phyloP scores from a whole-genome alignment of 2,888 invertebrate genomes.

The Abrostola triplasia region DNA sequence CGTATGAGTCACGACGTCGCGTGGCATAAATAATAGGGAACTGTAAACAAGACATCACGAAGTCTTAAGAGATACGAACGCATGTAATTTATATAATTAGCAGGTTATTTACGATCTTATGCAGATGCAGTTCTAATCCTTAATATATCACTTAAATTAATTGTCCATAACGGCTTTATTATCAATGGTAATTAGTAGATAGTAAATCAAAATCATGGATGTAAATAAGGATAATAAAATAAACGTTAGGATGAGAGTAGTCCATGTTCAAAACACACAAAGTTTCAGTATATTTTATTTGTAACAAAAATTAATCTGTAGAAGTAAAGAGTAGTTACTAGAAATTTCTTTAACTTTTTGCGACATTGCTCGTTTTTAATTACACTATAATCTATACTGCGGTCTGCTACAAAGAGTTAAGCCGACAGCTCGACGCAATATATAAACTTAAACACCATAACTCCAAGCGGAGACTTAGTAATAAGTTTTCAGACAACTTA shows the following conservation, averaged over 20 bases:
- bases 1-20: slow-evolving; percentile 76
- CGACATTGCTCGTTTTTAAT: too few relatives aligned
- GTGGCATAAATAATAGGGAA: slow-evolving; percentile 75
- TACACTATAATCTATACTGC: not conserved
- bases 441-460: slow-evolving; percentile 34
- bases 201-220: not conserved
- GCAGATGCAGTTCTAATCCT: slow-evolving; percentile 44
- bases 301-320: too few relatives aligned
- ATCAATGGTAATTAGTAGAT: slow-evolving; percentile 14
- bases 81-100: slow-evolving; percentile 50
- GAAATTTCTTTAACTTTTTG: too few relatives aligned
- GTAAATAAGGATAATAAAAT: not conserved
- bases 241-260: not conserved
- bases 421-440: slow-evolving; percentile 11
- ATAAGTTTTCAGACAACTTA: slow-evolving; percentile 70
- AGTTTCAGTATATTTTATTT: too few relatives aligned
- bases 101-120: slow-evolving; percentile 31
- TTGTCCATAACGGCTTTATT: slow-evolving; percentile 10
- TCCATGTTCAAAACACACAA: too few relatives aligned
- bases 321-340: too few relatives aligned
- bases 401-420: not conserved
- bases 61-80: slow-evolving; percentile 63
- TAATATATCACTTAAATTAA: slow-evolving; percentile 39
- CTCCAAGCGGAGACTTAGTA: slow-evolving; percentile 48
- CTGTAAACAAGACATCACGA: slow-evolving; percentile 73